Base-by-base conservation (phyloP, 2,113 vertebrate species). In the Formicarius rufipectus region DNA sequence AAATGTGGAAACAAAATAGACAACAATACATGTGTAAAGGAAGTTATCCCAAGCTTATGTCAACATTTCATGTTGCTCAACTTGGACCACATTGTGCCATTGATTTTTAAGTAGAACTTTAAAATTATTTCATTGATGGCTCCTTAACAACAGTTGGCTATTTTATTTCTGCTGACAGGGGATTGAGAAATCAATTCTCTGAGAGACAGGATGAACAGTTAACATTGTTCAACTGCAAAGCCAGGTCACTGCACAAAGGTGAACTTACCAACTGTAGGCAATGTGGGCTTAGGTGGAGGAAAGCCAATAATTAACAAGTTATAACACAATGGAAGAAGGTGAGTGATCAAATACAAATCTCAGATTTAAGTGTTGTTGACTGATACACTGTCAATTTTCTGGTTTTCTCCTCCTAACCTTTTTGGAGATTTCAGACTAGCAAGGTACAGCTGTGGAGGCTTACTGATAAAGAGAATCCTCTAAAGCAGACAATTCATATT, bases 81-180 rank as follows among this genome's bases (percentile, higher is more conserved):
- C 45, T 80, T 71, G 39, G 75, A 88, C 42, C 24, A 25, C 31
- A 77, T 77, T 35, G 33, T 74, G 64, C 22, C 68, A 95, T 62
- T 59, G 79, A 96, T 97, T 95, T 93, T 88, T 81, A 94, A 93
- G 85, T 14, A 92, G 79, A 89, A 95, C 76, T 86, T 78, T 42
- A 63, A 89, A 92, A 86, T 95, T 58, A 92, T 90, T 92, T 84
- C 89, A 93, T n/a, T 90, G 82, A 90, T 47, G 84, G 75, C 39
- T 89, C 68, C 84, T 67, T 91, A 96, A 72, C 64, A 94, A 88
- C 76, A 84, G 44, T 68, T 69, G 83, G 76, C 66, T 95, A 42
- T 77, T 95, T 95, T 84, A 91, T 84, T 94, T 94, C 74, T 95
- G 77, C 73, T 82, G 81, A 84, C 77, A 95, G 44, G 28, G 17